phyloP scores from a whole-genome alignment of 2,797 vertebrate genomes.

The Coilia nasus region DNA sequence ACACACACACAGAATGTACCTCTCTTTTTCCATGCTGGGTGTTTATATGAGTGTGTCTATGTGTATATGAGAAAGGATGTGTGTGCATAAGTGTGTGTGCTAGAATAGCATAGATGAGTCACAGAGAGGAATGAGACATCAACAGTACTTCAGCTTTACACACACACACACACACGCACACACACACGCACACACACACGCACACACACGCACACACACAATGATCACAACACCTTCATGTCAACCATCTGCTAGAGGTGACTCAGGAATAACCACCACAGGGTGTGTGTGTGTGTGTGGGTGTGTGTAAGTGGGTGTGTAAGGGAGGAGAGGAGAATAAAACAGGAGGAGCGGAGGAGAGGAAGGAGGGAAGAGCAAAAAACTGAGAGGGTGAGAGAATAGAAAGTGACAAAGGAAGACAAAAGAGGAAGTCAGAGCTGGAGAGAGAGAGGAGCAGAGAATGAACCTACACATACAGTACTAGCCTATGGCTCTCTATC shows the following conservation, averaged over 20 bases:
- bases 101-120: too few species aligned
- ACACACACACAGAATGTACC: not conserved
- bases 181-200: slow-evolving; percentile 7
- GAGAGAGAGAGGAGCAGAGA: not conserved
- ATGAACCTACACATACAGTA: too few species aligned
- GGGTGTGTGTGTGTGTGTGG: not conserved
- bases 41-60: too few species aligned
- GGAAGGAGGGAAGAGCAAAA: not conserved
- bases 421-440: not conserved
- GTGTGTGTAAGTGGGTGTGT: not conserved
- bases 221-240: not conserved
- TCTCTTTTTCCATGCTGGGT: too few species aligned
- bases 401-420: not conserved
- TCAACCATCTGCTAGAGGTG: slow-evolving; percentile 10
- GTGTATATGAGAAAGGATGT: too few species aligned
- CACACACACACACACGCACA: not conserved
- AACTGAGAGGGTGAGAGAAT: not conserved
- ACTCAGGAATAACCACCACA: not conserved
- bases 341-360: not conserved
- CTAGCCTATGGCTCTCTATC: too few species aligned
- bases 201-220: not conserved
- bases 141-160: not conserved
- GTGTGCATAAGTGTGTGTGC: too few species aligned
- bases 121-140: too few species aligned
- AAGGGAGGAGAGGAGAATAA: not conserved